phyloP scores from a whole-genome alignment of 2,113 vertebrate genomes.

The Hipposideros armiger region DNA sequence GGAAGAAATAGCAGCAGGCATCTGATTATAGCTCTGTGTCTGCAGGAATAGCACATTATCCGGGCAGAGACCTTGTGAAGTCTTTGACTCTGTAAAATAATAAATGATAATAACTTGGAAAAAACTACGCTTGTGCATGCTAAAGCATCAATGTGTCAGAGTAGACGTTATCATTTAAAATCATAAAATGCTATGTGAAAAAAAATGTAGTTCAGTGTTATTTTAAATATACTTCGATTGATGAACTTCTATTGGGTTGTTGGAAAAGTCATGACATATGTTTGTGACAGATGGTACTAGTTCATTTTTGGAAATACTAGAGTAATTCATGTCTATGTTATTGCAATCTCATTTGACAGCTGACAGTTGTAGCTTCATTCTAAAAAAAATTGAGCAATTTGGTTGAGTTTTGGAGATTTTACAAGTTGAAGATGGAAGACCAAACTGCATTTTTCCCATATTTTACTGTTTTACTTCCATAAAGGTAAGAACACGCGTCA shows the following conservation, averaged over 20 bases:
- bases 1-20: not conserved
- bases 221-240: not conserved
- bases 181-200: not conserved
- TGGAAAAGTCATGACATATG: too few relatives aligned
- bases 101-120: not conserved
- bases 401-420: too few relatives aligned
- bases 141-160: not conserved
- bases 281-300: too few relatives aligned
- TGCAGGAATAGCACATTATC: not conserved
- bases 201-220: not conserved
- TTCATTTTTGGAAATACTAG: too few relatives aligned
- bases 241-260: not conserved
- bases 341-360: too few relatives aligned
- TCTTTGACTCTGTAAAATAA: not conserved
- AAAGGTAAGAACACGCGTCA: too few relatives aligned
- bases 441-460: too few relatives aligned
- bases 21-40: not conserved
- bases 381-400: too few relatives aligned
- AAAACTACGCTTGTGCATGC: not conserved
- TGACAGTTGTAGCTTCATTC: too few relatives aligned
- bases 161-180: constrained; percentile 12
- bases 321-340: too few relatives aligned
- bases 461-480: too few relatives aligned
- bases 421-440: too few relatives aligned
- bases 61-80: not conserved